phyloP scores from a whole-genome alignment of 2,888 invertebrate genomes.

The Drosophila parthenogenetica region DNA sequence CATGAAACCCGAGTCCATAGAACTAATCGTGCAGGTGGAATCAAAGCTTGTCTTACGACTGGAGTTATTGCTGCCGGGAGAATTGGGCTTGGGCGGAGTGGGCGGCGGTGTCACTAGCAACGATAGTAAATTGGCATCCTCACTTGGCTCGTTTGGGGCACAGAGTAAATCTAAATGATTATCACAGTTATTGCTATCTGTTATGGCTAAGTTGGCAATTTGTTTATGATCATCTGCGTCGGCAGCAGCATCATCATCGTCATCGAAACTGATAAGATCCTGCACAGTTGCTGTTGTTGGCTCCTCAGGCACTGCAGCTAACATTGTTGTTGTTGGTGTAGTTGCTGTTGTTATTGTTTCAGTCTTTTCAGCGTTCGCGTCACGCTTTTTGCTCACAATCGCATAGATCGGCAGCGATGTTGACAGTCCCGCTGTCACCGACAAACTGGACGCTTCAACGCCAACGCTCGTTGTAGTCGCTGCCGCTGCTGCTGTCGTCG shows the following conservation, averaged over 20 bases:
- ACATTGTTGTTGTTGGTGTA: constrained; percentile 41
- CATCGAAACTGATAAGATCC: constrained; percentile 84
- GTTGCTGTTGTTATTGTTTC: constrained; percentile 36
- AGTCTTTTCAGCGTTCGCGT: constrained; percentile 51
- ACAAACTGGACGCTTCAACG: constrained; percentile 60
- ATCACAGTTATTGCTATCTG: constrained; percentile 46
- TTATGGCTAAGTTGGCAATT: constrained; percentile 38
- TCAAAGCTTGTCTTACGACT: constrained; percentile 85
- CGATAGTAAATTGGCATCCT: constrained; percentile 45
- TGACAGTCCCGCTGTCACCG: constrained; percentile 72
- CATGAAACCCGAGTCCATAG: constrained; percentile 85
- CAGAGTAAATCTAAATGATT: constrained; percentile 71
- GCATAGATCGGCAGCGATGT: constrained; percentile 80
- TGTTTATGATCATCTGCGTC: constrained; percentile 30
- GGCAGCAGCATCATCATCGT: constrained; percentile 63
- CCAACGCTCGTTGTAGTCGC: constrained; percentile 45
- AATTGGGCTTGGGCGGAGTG: constrained; percentile 68
- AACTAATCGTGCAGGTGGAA: constrained; percentile 85
- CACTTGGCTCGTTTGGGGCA: constrained; percentile 66
- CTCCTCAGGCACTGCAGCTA: constrained; percentile 57
- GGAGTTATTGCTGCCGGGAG: constrained; percentile 79
- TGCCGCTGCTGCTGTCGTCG: constrained; percentile 23
- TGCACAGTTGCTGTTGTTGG: constrained; percentile 45
- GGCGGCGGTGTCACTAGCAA: constrained; percentile 67
- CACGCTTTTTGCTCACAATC: constrained; percentile 78